Base-by-base conservation (phyloP, 92 coral and sea anemone genomes). In the Nematostella vectensis region DNA sequence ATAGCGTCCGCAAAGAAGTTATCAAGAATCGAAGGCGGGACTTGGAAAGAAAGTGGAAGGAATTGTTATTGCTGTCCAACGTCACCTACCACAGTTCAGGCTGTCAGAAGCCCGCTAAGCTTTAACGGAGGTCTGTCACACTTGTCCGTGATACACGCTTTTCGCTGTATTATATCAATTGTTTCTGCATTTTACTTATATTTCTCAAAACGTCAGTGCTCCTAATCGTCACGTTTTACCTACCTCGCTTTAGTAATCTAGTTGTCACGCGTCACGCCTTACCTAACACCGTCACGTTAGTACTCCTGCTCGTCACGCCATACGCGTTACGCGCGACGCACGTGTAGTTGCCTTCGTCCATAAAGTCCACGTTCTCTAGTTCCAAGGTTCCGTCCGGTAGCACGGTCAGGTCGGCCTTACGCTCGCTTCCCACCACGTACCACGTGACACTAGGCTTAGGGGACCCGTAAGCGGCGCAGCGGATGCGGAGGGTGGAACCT, bases 341-440 rank as follows among this genome's bases (percentile, higher is more conserved):
- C 30, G 94, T 85, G 30, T 80, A 85, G 65, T 85, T 80, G 10
- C 88, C 94, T 53, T 85, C 94, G 48, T 85, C 94, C 11, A 65
- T 65, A 47, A 79, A 57, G 28, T 80, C 82, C 3, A 65, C 79
- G 28, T 71, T 63, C n/a, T 55, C 67, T 37, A 85, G 62, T 57
- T 80, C 83, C 11, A 77, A 55, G 1, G 70, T 75, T 2, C 82
- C 82, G 29, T 75, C 82, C n/a, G 65, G 57, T 44, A 36, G 51
- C 23, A 75, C 73, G 18, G 53, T 17, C n/a, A 52, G 54, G 62
- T 54, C 62, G 29, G 44, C 53, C 37, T 50, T 66, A 21, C 61
- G 61, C 28, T 54, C 47, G 25, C 57, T 66, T 15, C 72, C 72
- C 18, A 54, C 67, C 8, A 82, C 94, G 28, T 50, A 61, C 94